Base-by-base conservation (phyloP, 2,888 invertebrate genomes). In the Torymus tubicola region DNA sequence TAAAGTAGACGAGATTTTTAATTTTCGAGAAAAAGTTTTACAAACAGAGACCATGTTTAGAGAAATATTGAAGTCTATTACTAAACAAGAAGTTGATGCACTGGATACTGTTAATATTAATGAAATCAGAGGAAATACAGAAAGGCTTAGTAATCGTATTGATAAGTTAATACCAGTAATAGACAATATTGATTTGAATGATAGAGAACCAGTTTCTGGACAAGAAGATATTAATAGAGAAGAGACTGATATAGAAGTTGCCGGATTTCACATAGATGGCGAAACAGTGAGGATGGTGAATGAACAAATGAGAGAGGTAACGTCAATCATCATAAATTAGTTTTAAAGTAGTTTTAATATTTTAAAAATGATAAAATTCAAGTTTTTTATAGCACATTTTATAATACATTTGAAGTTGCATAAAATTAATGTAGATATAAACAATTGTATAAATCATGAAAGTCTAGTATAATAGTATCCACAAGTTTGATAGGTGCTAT, bases 1-100 rank as follows among this genome's bases (percentile, higher is more conserved):
- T 82, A 93, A 93, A 85, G 85, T 93, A 73, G 93, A 93, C 83
- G 88, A 92, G 70, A 88, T 93, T 75, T 92, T 91, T 84, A 93
- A 93, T 73, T 93, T 93, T 86, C 91, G 93, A 76, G 92, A 93
- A 84, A 92, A 92, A 84, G 92, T 92, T 83, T 84, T 93, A 42
- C 91, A 92, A 78, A 93, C 93, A 0, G 93, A 93, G 86, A 90
- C 88, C 74, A 88, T 93, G 83, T 91, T 93, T 72, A 87, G 89
- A 80, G 87, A 89, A 77, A 91, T 91, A 90, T 77, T 91, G n/a
- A 91, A 91, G 53, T 86, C 86, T 24, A 87, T 91, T 21, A 69
- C 82, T 10, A 89, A 90, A 71, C 85, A 86, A 0, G 87, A 87
- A 4, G 83, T 84, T 2, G 85, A 85, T 16, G 82, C 84, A 67